phyloP scores from a whole-genome alignment of 2,113 vertebrate species.

The Silurus meridionalis region DNA sequence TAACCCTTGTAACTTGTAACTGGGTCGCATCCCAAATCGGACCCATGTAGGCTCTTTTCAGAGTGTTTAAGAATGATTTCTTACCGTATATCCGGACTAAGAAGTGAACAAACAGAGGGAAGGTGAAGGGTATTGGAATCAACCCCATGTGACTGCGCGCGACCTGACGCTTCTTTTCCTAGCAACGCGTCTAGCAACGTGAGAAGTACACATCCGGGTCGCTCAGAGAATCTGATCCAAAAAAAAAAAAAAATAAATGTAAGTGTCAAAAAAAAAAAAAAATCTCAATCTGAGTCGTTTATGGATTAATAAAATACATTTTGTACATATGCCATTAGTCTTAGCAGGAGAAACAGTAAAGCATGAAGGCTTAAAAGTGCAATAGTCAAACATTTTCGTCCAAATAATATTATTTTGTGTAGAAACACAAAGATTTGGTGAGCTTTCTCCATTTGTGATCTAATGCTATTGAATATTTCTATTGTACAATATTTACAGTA shows the following conservation, averaged over 20 bases:
- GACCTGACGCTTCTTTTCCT: neutral
- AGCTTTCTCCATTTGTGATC: too few relatives aligned
- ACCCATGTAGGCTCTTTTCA: neutral
- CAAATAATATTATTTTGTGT: too few relatives aligned
- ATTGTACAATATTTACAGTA: too few relatives aligned
- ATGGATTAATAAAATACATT: too few relatives aligned
- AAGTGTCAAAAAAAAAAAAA: neutral
- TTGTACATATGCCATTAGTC: too few relatives aligned
- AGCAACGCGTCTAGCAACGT: slow-evolving; percentile 35
- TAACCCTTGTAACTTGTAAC: neutral
- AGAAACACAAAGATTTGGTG: too few relatives aligned
- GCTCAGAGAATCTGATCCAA: neutral
- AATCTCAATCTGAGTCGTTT: neutral
- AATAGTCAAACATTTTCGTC: too few relatives aligned
- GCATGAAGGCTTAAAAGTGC: too few relatives aligned
- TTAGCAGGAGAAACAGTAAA: too few relatives aligned
- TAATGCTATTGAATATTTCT: too few relatives aligned
- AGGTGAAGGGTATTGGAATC: neutral
- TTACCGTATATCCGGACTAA: neutral
- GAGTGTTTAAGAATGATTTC: neutral
- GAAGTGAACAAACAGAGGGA: neutral
- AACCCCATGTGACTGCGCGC: neutral
- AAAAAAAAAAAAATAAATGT: too few relatives aligned
- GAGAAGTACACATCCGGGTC: slow-evolving; percentile 6
- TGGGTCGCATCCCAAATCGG: neutral